These are phyloP conservation scores for Rhynchophorus ferrugineus DNA, from an alignment of 1,140 invertebrate genomes.

Conservation along the genomic window DNA sequence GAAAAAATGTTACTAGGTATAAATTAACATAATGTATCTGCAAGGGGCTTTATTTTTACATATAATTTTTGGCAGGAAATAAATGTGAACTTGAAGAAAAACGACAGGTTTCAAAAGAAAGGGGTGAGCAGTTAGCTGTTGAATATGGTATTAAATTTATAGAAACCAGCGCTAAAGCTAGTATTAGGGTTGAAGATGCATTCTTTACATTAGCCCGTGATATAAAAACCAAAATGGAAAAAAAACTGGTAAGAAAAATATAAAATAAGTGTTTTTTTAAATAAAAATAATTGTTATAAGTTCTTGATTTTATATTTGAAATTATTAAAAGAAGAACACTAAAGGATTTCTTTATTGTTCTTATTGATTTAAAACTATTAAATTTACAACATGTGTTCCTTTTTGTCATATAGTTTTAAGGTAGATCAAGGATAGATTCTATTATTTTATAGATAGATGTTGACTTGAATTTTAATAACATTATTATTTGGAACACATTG, in stretches of 20 bases:
- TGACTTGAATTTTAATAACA: too few relatives aligned
- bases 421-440: too few relatives aligned
- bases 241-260: constrained; percentile 79
- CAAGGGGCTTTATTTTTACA: too few relatives aligned
- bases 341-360: neutral
- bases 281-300: neutral
- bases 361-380: neutral
- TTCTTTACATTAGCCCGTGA: constrained; percentile 89
- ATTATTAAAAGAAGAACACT: neutral
- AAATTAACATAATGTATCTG: neutral
- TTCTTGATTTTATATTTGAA: neutral
- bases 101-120: constrained; percentile 70
- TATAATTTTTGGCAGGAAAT: constrained; percentile 47
- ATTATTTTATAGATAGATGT: too few relatives aligned
- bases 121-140: constrained; percentile 68
- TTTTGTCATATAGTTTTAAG: too few relatives aligned
- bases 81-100: constrained; percentile 90
- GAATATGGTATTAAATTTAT: constrained; percentile 92
- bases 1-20: constrained; percentile 87
- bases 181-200: constrained; percentile 85
- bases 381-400: too few relatives aligned
- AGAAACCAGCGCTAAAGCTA: constrained; percentile 88
- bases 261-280: neutral
- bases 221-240: constrained; percentile 93
- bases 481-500: too few relatives aligned